Evolutionary conservation across 2,113 vertebrate genomes (phyloP).

Genomic region (Lycocorax pyrrhopterus): DNA sequence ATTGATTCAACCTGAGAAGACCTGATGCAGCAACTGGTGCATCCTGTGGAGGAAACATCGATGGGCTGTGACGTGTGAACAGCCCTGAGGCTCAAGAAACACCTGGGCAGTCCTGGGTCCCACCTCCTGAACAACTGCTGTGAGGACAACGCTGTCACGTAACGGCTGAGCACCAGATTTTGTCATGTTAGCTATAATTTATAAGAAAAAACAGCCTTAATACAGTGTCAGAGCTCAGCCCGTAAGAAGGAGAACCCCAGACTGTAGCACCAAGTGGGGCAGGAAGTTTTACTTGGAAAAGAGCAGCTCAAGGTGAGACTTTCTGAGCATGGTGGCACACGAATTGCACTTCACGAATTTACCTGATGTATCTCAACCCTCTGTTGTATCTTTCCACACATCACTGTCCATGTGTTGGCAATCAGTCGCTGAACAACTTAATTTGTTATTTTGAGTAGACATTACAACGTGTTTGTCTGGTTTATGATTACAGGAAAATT

Average conservation of each 20-base stretch:
- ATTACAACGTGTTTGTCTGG: not conserved
- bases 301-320: not conserved
- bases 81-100: not conserved
- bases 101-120: too few species aligned
- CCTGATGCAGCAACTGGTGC: not conserved
- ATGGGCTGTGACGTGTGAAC: not conserved
- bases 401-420: not conserved
- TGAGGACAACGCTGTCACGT: accelerated
- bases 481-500: slow-evolving; percentile 2
- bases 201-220: not conserved
- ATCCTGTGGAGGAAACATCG: not conserved
- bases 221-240: not conserved
- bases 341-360: not conserved
- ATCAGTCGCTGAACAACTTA: not conserved
- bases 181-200: not conserved
- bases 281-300: not conserved
- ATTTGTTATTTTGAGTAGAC: not conserved
- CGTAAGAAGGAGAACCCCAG: not conserved
- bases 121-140: not conserved
- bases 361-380: not conserved
- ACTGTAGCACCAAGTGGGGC: too few species aligned
- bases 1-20: not conserved
- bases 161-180: not conserved
- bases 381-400: not conserved
- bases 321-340: not conserved